A percentile compares a stretch with the other conserved stretches of the same genome.
phyloP scores from a whole-genome alignment of 2,113 vertebrate species.

The Cheilinus undulatus region DNA sequence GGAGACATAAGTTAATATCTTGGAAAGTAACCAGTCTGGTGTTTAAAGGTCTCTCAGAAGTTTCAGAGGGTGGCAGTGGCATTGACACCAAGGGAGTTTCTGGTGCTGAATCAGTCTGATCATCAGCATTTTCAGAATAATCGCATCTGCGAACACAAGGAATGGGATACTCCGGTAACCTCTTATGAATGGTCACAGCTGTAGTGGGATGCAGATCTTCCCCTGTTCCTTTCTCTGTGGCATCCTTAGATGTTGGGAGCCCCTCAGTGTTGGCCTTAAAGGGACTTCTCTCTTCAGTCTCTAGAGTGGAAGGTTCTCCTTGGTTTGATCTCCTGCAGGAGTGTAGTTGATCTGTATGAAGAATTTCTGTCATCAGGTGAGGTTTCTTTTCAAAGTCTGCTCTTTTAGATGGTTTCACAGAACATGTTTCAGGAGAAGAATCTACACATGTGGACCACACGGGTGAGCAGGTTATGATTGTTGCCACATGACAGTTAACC shows the following conservation, averaged over 20 bases:
- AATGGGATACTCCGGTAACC: slow-evolving; percentile 42
- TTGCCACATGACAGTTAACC: slow-evolving; percentile 36
- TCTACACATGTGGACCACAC: slow-evolving; percentile 48
- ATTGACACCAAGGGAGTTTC: slow-evolving; percentile 5
- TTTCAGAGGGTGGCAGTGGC: background rate
- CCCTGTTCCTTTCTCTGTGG: background rate
- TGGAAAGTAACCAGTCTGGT: background rate
- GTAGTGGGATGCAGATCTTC: slow-evolving; percentile 1
- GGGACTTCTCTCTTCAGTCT: background rate
- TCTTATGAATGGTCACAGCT: slow-evolving; percentile 16
- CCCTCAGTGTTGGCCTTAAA: background rate
- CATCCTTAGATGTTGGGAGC: background rate
- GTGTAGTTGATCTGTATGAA: background rate
- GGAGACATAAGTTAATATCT: background rate
- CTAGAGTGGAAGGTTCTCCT: background rate
- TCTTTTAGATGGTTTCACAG: background rate
- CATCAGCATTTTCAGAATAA: slow-evolving; percentile 1
- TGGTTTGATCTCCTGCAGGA: background rate
- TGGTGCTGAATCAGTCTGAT: background rate
- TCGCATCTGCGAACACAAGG: slow-evolving; percentile 39
- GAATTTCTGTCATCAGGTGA: background rate
- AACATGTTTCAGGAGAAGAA: slow-evolving; percentile 31
- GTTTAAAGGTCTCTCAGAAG: background rate
- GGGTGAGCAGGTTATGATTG: slow-evolving; percentile 35
- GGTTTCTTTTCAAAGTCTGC: background rate